Conservation (phyloP, 2,797 vertebrate species). For the Steatocranus sp. region DNA sequence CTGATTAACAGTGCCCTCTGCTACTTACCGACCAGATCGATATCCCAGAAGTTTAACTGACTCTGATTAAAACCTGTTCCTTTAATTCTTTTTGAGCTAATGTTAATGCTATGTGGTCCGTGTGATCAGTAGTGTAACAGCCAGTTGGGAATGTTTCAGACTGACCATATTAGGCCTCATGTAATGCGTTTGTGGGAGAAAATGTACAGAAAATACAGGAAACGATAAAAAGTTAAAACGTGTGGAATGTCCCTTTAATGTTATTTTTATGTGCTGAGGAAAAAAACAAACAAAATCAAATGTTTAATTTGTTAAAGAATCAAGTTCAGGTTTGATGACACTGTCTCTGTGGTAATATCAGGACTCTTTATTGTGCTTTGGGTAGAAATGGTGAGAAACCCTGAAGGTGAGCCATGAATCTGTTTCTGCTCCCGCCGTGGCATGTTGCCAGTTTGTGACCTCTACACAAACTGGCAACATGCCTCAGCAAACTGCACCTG, state of each 20-base stretch:
- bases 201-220: background rate
- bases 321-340: background rate
- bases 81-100: background rate
- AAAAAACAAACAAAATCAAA: background rate
- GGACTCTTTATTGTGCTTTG: background rate
- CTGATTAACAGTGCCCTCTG: background rate
- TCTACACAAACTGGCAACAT: background rate
- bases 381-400: background rate
- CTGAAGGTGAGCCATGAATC: background rate
- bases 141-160: background rate
- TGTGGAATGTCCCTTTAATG: background rate
- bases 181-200: accelerated
- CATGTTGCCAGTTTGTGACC: background rate
- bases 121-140: background rate
- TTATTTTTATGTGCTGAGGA: background rate
- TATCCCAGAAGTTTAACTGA: background rate
- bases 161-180: background rate
- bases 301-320: background rate
- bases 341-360: background rate
- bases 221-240: background rate
- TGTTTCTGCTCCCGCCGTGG: background rate
- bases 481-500: background rate
- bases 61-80: background rate
- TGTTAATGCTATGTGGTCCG: background rate
- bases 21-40: background rate